These are phyloP conservation scores for Marisa cornuarietis DNA, from an alignment of 1,140 invertebrate genomes.

Conservation along the genomic window DNA sequence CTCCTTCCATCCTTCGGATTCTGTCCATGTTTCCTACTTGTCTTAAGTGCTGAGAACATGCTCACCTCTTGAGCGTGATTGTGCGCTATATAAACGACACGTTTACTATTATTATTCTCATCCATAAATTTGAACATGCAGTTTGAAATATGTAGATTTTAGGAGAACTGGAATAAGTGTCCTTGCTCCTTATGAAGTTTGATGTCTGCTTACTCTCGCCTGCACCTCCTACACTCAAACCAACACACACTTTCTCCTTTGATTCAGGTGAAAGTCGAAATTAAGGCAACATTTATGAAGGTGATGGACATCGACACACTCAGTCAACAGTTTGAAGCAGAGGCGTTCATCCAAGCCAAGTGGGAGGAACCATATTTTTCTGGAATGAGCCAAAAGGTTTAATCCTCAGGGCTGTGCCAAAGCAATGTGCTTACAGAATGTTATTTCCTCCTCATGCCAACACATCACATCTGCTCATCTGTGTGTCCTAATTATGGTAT, in stretches of 20 bases:
- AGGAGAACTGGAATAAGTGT: not conserved
- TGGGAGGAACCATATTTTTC: conserved; percentile 45
- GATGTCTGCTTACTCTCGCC: not conserved
- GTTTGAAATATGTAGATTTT: not conserved
- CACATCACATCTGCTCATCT: too few species aligned
- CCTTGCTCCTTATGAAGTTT: not conserved
- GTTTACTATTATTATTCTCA: too few species aligned
- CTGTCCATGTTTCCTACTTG: too few species aligned
- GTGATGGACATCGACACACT: conserved; percentile 55
- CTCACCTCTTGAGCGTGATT: too few species aligned
- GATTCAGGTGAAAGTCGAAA: conserved; percentile 46
- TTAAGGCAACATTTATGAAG: conserved; percentile 50
- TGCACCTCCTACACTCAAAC: not conserved
- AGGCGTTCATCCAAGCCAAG: conserved; percentile 52
- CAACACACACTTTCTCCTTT: not conserved
- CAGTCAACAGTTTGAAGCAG: conserved; percentile 52
- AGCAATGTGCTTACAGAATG: too few species aligned
- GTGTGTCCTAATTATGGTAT: too few species aligned
- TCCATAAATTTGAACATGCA: not conserved
- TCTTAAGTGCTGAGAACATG: too few species aligned
- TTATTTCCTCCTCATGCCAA: too few species aligned
- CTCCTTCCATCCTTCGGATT: too few species aligned
- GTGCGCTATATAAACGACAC: too few species aligned
- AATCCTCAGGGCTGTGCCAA: too few species aligned
- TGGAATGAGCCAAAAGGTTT: not conserved